Evolutionary conservation across 2,797 vertebrate genomes (phyloP), one percentile per base, ranked within the genome.

Genomic region (Parauchenoglanis ngamensis): DNA sequence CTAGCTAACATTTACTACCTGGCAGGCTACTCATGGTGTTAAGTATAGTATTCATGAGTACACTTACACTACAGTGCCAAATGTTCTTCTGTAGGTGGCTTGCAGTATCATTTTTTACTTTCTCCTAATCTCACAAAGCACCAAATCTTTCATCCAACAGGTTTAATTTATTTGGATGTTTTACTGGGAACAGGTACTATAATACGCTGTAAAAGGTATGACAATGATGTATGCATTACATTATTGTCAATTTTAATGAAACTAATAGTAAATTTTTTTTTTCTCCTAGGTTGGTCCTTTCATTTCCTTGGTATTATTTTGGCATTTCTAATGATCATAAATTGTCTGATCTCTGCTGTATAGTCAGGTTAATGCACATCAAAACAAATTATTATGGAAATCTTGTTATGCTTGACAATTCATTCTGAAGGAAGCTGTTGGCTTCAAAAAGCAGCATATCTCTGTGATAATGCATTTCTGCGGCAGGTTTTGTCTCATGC

Each of bases 351-450:
- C 28, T 57, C 5, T 77, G 3, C 28, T 57, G 8, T 77, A 8
- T 2, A 54, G 6, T 77, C 49, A 54, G 75, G 5, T 19, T 77
- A 52, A 54, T 15, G 6, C 49, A 54, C 6, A 54, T 31, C 49
- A 54, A 23, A 76, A 52, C 23, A 28, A 76, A 76, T 52, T n/a
- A 76, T n/a, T 52, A 52, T 28, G 73, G 11, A 76, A 78, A 78
- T 31, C 54, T 31, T 78, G 52, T 23, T 28, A 28, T 76, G 4
- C 73, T 44, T 2, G 46, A 76, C 54, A 57, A 57, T 4, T 52
- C 35, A 78, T 77, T 72, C 59, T 54, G 10, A 85, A 84, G 80
- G 46, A 85, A 88, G 61, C 56, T 72, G 28, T 86, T 31, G 28
- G 31, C 4, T 85, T 87, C 44, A 46, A 76, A 83, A 73, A 54